Evolutionary conservation across 2,888 invertebrate species (phyloP), one percentile per base, ranked within the genome.

Genomic region (Brenthis daphne): DNA sequence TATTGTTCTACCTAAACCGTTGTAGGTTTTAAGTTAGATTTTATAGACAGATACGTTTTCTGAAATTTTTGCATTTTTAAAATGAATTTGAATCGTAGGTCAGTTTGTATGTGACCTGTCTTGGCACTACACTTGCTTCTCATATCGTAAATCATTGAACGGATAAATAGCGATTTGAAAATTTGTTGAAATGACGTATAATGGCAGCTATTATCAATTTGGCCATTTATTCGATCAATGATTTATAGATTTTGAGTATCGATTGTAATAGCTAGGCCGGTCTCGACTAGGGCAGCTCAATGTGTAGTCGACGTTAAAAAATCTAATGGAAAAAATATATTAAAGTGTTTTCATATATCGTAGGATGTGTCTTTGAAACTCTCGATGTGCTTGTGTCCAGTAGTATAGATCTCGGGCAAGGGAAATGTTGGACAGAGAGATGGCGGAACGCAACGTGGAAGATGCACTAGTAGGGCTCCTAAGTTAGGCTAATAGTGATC

Each of bases 311-410:
- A 85, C 67, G 79, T 82, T 68, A 80, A 80, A 80, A 81, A 82
- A 61, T 74, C 71, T 74, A 83, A 85, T 81, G 77, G 76, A 77
- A 77, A 74, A 73, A 76, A 76, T 50, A 77, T 81, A 83, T 84
- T 82, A 84, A 83, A 85, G 82, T 85, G 85, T 87, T 90, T 87
- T 87, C 80, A 80, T 88, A 85, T 89, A 88, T 83, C 77, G 86
- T 92, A 91, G 89, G 86, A 86, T 85, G 87, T 89, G 89, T 90
- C 85, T 91, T 90, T 90, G 86, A 87, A 90, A 89, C 79, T 92
- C 90, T 92, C 83, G 87, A 86, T 92, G 91, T 92, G 92, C 92
- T 92, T 92, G 81, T 85, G 88, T 90, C 88, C 89, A 85, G 86
- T 91, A 91, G 91, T 82, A 76, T 87, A 85, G 88, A 81, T 77